Base-by-base conservation (phyloP, 1,140 invertebrate genomes). In the Antheraea mylitta region DNA sequence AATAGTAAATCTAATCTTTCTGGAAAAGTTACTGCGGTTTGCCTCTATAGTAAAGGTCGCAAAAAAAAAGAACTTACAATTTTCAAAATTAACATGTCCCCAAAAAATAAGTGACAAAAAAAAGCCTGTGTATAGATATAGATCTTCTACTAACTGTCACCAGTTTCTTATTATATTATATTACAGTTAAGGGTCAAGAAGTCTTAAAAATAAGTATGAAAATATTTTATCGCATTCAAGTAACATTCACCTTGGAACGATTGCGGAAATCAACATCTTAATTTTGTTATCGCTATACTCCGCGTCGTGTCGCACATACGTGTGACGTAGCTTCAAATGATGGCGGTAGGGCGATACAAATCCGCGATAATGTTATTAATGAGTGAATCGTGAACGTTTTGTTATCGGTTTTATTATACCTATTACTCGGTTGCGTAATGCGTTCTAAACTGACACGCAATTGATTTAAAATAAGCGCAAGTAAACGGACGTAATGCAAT, bases 381-480 rank as follows among this genome's bases (percentile, higher is more conserved):
- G 69, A 60, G 18, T 71, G 64, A 64, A 69, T 71, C 69, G 67
- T 72, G 71, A 64, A 64, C 62, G 65, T 60, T 71, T 60, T 68
- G 58, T 70, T 75, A 74, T 72, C 71, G 65, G 58, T 48, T 72
- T 71, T 75, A 72, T 78, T 66, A 66, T 66, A 38, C 60, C 38
- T 64, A 73, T 73, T 65, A 74, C 69, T 36, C 63, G 30, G 61
- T 82, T 78, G 71, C 76, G 71, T 78, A 78, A 83, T 79, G 73
- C 22, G 45, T 68, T 75, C 58, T 75, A 72, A 78, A 80, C 78
- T 74, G 72, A 67, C 61, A 48, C 67, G 76, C 77, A 81, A 83
- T 83, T 74, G 77, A 70, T 79, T 79, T 69, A 80, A 77, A 83
- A 81, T n/a, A n/a, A 53, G 16, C 45, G 45, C 45, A 53, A 53